Evolutionary conservation across 2,797 vertebrate species (phyloP), one percentile per base, ranked within the genome.

Genomic region (Hydrolagus colliei): DNA sequence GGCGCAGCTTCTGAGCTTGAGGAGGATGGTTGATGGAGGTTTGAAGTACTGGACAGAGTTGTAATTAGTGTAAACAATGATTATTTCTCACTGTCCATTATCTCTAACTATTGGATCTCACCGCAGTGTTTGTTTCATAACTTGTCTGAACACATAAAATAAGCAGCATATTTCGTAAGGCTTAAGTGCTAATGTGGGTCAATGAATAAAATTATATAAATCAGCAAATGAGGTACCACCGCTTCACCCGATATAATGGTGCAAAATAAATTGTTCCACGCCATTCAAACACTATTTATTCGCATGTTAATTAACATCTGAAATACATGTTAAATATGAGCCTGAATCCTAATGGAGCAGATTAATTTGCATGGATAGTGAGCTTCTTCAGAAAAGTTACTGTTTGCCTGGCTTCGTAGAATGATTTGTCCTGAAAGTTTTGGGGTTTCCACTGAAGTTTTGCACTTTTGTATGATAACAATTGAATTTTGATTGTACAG

Each of bases 401-500:
- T 27, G 32, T 84, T 84, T 84, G 35, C 18, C 79, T 20, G 71
- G 1, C 79, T 84, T 35, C 65, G 62, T 63, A 32, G 62, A 65
- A 27, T 84, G 22, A 20, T 68, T 52, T 41, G 32, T 71, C 41
- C 61, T 35, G 13, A 80, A 63, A 67, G 14, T 27, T 65, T 84
- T 84, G 32, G 41, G 18, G 9, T 84, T 35, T 68, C 4, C 65
- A 84, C 3, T 84, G 14, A 84, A 84, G 62, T 84, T 84, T 84
- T 84, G 65, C 65, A 84, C 65, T 84, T 84, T 84, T 32, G 52
- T 20, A 71, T n/a, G 16, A 84, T 35, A 27, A 11, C 67, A 32
- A 41, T 84, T n/a, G 71, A 71, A 41, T 71, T 52, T 84, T 84
- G 79, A 84, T 32, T 84, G 32, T 71, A 71, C 68, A 52, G 18